A percentile compares a stretch with the other conserved stretches of the same genome.
Evolutionary conservation across 2,113 vertebrate species (phyloP).

Genomic region (Edolisoma coerulescens): DNA sequence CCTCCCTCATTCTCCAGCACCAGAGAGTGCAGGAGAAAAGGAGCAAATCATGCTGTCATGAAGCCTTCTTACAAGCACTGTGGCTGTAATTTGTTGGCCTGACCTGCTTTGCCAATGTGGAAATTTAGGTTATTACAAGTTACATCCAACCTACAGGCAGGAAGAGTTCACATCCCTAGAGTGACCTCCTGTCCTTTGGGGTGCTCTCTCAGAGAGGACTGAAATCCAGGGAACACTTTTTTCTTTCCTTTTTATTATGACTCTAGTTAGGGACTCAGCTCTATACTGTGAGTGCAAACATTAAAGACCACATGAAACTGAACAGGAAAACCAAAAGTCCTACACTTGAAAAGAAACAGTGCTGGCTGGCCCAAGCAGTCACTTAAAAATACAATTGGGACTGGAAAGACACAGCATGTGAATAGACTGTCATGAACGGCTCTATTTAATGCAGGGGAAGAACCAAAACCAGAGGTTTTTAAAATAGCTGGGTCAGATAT

Average conservation of each 20-base stretch:
- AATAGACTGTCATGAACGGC: not conserved
- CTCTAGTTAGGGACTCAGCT: not conserved
- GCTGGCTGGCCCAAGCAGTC: not conserved
- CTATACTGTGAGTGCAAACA: not conserved
- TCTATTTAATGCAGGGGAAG: not conserved
- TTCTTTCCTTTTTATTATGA: accelerated
- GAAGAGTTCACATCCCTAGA: not conserved
- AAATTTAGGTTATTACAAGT: not conserved
- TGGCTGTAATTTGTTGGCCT: not conserved
- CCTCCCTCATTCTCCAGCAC: not conserved
- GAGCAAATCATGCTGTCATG: not conserved
- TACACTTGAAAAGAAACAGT: not conserved
- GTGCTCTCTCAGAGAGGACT: not conserved
- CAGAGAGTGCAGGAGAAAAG: not conserved
- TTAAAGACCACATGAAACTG: not conserved
- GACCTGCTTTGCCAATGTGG: not conserved
- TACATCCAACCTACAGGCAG: not conserved
- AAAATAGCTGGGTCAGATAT: not conserved
- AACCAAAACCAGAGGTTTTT: not conserved
- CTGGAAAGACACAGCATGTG: constrained; percentile 7
- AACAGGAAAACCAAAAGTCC: not conserved
- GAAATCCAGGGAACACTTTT: not conserved
- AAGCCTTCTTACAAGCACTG: not conserved
- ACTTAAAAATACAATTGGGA: not conserved
- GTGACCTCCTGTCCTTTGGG: not conserved